phyloP scores from a whole-genome alignment of 2,113 vertebrate genomes.

The Ictidomys tridecemlineatus region DNA sequence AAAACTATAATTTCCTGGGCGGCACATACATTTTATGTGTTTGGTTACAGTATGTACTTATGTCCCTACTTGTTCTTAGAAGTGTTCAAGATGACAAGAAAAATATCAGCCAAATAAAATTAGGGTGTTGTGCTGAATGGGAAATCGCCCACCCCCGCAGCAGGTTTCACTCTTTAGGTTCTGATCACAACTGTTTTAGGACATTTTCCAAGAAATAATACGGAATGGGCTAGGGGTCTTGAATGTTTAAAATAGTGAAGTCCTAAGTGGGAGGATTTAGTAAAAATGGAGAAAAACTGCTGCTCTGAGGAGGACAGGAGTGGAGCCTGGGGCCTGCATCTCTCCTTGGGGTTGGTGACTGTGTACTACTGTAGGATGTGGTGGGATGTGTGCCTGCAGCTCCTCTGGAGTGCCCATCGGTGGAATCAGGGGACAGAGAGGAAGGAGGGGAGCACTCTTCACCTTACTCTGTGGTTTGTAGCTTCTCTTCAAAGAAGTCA shows the following conservation, averaged over 20 bases:
- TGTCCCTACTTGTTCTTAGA: background rate
- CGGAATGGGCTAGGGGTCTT: background rate
- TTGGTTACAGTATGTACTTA: background rate
- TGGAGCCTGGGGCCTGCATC: too few relatives aligned
- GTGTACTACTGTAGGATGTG: fast-evolving
- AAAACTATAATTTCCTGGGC: constrained; percentile 34
- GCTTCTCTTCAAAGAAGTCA: background rate
- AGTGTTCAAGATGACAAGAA: constrained; percentile 13
- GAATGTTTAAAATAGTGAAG: constrained; percentile 18
- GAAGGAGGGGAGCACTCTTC: background rate
- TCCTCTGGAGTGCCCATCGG: background rate
- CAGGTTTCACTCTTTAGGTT: background rate
- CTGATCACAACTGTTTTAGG: background rate
- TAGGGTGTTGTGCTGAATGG: background rate
- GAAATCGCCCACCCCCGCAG: background rate
- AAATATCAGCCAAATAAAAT: background rate
- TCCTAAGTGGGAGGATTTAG: background rate
- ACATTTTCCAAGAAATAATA: background rate
- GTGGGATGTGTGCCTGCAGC: fast-evolving
- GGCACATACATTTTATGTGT: background rate
- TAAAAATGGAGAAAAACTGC: background rate
- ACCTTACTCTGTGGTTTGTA: background rate
- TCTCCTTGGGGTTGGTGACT: background rate
- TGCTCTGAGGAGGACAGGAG: background rate
- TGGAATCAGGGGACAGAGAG: background rate